These are phyloP conservation scores for Drosophila phalerata DNA, from an alignment of 2,888 invertebrate genomes.

Conservation along the genomic window DNA sequence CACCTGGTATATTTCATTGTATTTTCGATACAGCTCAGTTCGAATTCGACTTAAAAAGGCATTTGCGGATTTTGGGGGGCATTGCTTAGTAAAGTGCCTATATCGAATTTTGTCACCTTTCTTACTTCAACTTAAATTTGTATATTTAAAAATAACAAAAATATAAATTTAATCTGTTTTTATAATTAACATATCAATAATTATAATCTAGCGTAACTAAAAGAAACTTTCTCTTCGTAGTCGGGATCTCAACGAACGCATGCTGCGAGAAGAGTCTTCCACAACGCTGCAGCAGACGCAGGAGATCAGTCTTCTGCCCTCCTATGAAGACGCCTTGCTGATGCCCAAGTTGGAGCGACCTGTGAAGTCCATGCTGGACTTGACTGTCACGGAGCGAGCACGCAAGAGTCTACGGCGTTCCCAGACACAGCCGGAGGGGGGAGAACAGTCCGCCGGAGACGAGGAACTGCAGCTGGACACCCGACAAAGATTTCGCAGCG, in stretches of 20 bases:
- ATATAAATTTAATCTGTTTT: too few relatives aligned
- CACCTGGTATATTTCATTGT: too few relatives aligned
- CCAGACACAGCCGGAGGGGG: conserved; percentile 62
- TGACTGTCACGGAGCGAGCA: conserved; percentile 85
- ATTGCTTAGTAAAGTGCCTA: too few relatives aligned
- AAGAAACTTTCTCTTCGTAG: conserved; percentile 31
- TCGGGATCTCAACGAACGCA: conserved; percentile 86
- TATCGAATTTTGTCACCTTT: too few relatives aligned
- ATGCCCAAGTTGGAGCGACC: conserved; percentile 90
- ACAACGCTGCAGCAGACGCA: conserved; percentile 88
- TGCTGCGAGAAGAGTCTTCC: conserved; percentile 87
- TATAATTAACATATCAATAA: too few relatives aligned
- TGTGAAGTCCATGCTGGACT: conserved; percentile 86
- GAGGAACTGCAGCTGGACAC: conserved; percentile 78
- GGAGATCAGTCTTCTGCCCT: conserved; percentile 91
- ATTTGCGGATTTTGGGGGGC: too few relatives aligned
- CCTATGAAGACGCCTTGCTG: conserved; percentile 91
- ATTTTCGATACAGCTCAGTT: too few relatives aligned
- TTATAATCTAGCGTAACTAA: too few relatives aligned
- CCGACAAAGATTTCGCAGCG: conserved; percentile 83
- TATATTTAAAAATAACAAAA: too few relatives aligned
- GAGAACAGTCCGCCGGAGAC: conserved; percentile 61
- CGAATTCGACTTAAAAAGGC: too few relatives aligned
- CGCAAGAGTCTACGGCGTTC: conserved; percentile 69
- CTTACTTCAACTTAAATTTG: too few relatives aligned